Conservation (phyloP, 2,113 vertebrate genomes). For the Vulpes vulpes region DNA sequence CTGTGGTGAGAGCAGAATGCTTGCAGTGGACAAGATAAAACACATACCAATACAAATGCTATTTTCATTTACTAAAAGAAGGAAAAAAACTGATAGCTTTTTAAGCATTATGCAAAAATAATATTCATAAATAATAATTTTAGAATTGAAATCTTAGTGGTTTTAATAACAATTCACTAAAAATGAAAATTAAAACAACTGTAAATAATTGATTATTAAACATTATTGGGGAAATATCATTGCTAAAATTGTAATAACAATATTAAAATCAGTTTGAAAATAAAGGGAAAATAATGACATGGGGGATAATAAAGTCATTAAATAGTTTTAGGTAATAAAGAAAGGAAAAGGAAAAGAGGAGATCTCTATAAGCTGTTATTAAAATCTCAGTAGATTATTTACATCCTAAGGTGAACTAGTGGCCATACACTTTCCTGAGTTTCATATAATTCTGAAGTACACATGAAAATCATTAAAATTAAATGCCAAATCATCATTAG, state of each 20-base stretch:
- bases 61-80: constrained; percentile 81
- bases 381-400: constrained; percentile 7
- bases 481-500: constrained; percentile 9
- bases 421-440: not conserved
- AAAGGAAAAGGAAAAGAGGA: not conserved
- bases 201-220: constrained; percentile 72
- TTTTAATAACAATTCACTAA: constrained; percentile 72
- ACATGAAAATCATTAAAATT: constrained; percentile 5
- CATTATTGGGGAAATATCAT: constrained; percentile 9
- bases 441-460: not conserved
- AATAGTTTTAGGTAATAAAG: not conserved
- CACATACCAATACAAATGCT: constrained; percentile 74
- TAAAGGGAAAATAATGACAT: not conserved
- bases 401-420: not conserved
- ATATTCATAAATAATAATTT: constrained; percentile 80
- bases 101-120: constrained; percentile 80
- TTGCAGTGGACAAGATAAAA: constrained; percentile 85
- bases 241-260: constrained; percentile 1
- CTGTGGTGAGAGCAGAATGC: constrained; percentile 83
- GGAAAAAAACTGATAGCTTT: constrained; percentile 78
- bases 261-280: not conserved
- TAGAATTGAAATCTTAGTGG: constrained; percentile 74
- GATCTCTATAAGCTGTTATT: not conserved
- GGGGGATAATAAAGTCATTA: not conserved
- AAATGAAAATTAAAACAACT: constrained; percentile 73